Evolutionary conservation across 2,797 vertebrate genomes (phyloP), one percentile per base, ranked within the genome.

Genomic region (Megalops cyprinoides): DNA sequence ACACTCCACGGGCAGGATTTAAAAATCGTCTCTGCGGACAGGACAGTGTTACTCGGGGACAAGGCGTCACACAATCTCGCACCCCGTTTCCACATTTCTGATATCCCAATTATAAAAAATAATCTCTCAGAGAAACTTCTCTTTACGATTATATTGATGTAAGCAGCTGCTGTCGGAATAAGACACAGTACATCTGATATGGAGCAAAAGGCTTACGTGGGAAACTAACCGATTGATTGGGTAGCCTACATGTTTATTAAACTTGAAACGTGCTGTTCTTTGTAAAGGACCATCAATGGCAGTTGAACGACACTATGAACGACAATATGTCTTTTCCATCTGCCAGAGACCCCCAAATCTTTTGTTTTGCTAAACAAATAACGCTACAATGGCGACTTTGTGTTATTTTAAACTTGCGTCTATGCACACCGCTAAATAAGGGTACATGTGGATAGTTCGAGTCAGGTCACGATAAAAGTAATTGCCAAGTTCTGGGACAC

Each of bases 91-190:
- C 87, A 86, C 90, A 89, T 88, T 42, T 86, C 83, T 87, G 86
- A 89, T 91, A 86, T 88, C 56, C 81, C 82, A 75, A 28, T 82
- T 87, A 91, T 92, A 92, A 92, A 92, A 60, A n/a, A 89, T 87
- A 87, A 87, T 74, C 82, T 44, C 88, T 77, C 23, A 44, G 55
- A 67, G 87, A 82, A 76, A 85, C 84, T 91, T 87, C 84, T 82
- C 86, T 92, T 90, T 91, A 91, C 90, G 91, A 87, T 88, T 87
- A 76, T 86, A 88, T 85, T 83, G 62, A 77, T 84, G 46, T 75
- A 77, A 88, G 87, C 91, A 88, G 92, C 88, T 91, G 90, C 89
- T 4, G 4, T 10, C 10, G 46, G 46, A 48, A 48, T 48, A 48
- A 48, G 10, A 48, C 46, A 48, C 10, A 48, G 4, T 4, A 48